These are phyloP conservation scores for Sinelater perroti DNA, from an alignment of 2,888 invertebrate species.

Conservation along the genomic window DNA sequence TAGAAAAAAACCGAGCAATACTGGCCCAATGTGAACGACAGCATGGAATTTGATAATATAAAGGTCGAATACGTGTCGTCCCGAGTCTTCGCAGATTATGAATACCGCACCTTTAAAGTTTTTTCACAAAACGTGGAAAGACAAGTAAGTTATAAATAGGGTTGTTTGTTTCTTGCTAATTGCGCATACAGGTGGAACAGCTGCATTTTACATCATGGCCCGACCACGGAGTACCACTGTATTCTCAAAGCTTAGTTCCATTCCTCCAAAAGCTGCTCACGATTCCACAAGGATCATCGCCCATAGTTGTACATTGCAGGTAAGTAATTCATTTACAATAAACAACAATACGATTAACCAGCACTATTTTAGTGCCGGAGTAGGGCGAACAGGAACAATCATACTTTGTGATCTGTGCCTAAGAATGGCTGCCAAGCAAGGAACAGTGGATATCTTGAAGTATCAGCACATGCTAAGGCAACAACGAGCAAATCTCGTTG, in stretches of 20 bases:
- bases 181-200: slow-evolving; percentile 57
- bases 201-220: slow-evolving; percentile 65
- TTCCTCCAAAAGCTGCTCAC: slow-evolving; percentile 53
- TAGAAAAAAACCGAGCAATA: slow-evolving; percentile 64
- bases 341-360: too few species aligned
- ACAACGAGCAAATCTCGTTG: slow-evolving; percentile 58
- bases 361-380: slow-evolving; percentile 66
- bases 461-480: slow-evolving; percentile 52
- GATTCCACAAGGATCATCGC: slow-evolving; percentile 51
- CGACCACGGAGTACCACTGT: slow-evolving; percentile 62
- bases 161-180: not conserved
- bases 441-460: slow-evolving; percentile 52
- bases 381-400: slow-evolving; percentile 69
- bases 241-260: slow-evolving; percentile 39
- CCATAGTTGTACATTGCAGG: slow-evolving; percentile 65
- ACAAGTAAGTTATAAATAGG: slow-evolving; percentile 51
- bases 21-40: slow-evolving; percentile 63
- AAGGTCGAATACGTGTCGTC: slow-evolving; percentile 52
- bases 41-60: slow-evolving; percentile 54
- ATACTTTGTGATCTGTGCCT: slow-evolving; percentile 67
- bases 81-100: slow-evolving; percentile 57
- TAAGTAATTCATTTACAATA: too few species aligned
- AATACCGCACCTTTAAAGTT: slow-evolving; percentile 59
- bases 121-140: slow-evolving; percentile 60
- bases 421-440: slow-evolving; percentile 60